A percentile compares a stretch with the other conserved stretches of the same genome.
Evolutionary conservation across 1,140 invertebrate genomes (phyloP).

Genomic region (Drosophila novamexicana): DNA sequence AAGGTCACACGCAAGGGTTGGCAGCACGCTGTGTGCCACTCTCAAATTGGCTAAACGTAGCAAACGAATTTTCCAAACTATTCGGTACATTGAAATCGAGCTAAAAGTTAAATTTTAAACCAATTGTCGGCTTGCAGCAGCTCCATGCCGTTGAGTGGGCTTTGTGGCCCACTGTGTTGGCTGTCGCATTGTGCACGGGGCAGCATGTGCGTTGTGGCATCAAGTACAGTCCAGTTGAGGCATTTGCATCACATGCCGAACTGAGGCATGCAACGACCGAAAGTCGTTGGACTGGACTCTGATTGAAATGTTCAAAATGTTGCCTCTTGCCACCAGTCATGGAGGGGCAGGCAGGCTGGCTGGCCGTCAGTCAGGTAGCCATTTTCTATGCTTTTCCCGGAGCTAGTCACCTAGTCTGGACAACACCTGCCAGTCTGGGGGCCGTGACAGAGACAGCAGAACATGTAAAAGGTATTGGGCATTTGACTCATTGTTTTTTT

Average conservation of each 20-base stretch:
- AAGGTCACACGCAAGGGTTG: constrained; percentile 8
- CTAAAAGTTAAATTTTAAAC: constrained; percentile 62
- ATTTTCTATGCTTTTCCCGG: constrained; percentile 2
- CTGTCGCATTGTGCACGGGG: background rate
- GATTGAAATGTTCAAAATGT: constrained; percentile 67
- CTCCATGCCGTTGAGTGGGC: too few species aligned
- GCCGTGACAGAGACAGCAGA: constrained; percentile 47
- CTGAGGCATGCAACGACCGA: constrained; percentile 8
- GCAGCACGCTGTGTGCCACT: background rate
- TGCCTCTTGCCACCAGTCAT: constrained; percentile 45
- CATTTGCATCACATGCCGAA: constrained; percentile 52
- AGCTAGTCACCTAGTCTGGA: constrained; percentile 20
- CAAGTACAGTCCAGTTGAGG: constrained; percentile 16
- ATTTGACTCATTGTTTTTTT: constrained; percentile 6
- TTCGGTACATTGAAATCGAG: constrained; percentile 35
- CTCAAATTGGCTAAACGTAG: constrained; percentile 35
- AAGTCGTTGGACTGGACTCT: constrained; percentile 41
- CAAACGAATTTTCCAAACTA: constrained; percentile 43
- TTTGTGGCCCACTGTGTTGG: background rate
- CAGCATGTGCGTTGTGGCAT: constrained; percentile 11
- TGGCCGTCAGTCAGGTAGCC: background rate
- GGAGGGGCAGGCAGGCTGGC: background rate
- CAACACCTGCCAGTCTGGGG: constrained; percentile 47
- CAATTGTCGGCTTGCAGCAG: constrained; percentile 33
- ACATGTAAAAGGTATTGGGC: constrained; percentile 18